Conservation (phyloP, 2,797 vertebrate species). For the Scyliorhinus canicula region DNA sequence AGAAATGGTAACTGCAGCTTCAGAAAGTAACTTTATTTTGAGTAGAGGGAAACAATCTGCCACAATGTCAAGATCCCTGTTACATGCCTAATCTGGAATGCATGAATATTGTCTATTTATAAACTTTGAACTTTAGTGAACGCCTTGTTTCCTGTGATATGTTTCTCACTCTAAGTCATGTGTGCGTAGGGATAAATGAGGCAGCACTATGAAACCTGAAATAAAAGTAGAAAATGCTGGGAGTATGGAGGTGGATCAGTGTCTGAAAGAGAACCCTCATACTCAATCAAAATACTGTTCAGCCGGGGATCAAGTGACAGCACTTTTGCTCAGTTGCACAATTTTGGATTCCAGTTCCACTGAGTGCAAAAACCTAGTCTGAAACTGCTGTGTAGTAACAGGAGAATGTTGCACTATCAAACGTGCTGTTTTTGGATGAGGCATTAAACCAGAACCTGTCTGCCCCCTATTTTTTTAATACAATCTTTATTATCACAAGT, state of each 20-base stretch:
- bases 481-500: too few relatives aligned
- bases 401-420: too few relatives aligned
- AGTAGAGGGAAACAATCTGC: not conserved
- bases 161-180: not conserved
- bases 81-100: not conserved
- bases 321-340: too few relatives aligned
- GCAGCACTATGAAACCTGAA: not conserved
- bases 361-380: too few relatives aligned
- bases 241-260: not conserved
- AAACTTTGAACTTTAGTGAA: not conserved
- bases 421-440: too few relatives aligned
- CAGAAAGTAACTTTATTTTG: conserved; percentile 18
- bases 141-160: not conserved
- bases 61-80: not conserved
- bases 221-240: not conserved
- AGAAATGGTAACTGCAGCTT: not conserved
- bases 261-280: not conserved
- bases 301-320: too few relatives aligned
- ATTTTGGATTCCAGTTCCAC: too few relatives aligned
- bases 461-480: too few relatives aligned
- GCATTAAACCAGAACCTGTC: too few relatives aligned
- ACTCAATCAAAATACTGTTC: too few relatives aligned
- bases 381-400: too few relatives aligned
- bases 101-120: not conserved
- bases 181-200: not conserved